These are phyloP conservation scores for Periphyllus acericola DNA, from an alignment of 2,888 invertebrate genomes.

Conservation along the genomic window DNA sequence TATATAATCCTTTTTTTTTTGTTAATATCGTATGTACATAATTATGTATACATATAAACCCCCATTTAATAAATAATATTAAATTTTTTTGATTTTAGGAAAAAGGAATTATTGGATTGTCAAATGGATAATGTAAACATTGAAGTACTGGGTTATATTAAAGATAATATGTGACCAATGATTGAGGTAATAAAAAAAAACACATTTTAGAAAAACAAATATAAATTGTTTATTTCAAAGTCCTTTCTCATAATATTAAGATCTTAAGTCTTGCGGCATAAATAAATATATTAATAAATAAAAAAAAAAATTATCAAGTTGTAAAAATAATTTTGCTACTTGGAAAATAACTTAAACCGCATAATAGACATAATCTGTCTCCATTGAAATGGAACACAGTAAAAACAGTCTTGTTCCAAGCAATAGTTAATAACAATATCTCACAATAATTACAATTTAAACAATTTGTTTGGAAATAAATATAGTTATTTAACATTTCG, in stretches of 20 bases:
- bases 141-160: neutral
- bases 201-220: constrained; percentile 42
- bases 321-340: constrained; percentile 48
- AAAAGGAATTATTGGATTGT: constrained; percentile 63
- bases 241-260: constrained; percentile 56
- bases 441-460: constrained; percentile 53
- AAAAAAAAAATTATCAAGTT: constrained; percentile 49
- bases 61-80: neutral
- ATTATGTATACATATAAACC: neutral
- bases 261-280: constrained; percentile 50
- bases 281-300: constrained; percentile 49
- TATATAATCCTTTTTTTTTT: neutral
- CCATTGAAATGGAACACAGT: constrained; percentile 45
- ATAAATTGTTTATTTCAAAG: constrained; percentile 58
- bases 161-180: neutral
- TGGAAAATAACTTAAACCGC: constrained; percentile 57
- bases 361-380: constrained; percentile 26
- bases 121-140: constrained; percentile 62
- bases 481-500: constrained; percentile 50
- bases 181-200: constrained; percentile 47
- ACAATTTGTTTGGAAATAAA: constrained; percentile 53
- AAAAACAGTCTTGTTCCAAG: constrained; percentile 58
- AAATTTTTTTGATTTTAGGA: constrained; percentile 51
- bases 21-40: neutral
- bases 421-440: constrained; percentile 55